Percentiles rank a stretch among this genome's conserved stretches.
phyloP scores from a whole-genome alignment of 2,113 vertebrate species.

The Neotoma lepida region DNA sequence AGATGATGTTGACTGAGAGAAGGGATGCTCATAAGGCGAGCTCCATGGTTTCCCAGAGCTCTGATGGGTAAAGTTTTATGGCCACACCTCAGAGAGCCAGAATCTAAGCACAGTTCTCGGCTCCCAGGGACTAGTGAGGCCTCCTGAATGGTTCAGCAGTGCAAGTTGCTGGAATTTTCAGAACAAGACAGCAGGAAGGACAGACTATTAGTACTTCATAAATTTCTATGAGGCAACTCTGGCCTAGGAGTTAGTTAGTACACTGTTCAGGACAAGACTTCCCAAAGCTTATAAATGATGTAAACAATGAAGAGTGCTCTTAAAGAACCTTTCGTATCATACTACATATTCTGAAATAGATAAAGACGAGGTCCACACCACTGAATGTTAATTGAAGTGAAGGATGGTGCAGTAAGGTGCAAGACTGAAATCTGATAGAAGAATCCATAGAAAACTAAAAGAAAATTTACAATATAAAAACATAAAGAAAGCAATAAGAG shows the following conservation, averaged over 20 bases:
- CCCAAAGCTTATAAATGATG: neutral
- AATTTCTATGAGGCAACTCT: neutral
- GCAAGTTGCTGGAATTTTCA: neutral
- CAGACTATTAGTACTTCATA: neutral
- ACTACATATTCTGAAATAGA: neutral
- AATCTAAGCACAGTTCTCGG: neutral
- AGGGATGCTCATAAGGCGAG: rapidly evolving
- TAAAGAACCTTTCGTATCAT: neutral
- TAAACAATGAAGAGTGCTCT: neutral
- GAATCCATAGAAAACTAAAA: neutral
- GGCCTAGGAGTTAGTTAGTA: neutral
- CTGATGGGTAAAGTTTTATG: neutral
- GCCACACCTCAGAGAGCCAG: neutral
- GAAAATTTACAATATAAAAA: neutral
- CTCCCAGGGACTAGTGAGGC: neutral
- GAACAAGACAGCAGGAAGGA: neutral
- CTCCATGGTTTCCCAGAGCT: neutral
- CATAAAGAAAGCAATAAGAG: neutral
- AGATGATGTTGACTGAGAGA: neutral
- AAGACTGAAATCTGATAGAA: neutral
- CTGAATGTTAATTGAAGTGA: neutral
- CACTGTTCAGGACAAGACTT: neutral
- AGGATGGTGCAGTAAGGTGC: no score
- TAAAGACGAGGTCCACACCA: neutral
- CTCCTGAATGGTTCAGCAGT: no score